phyloP scores from a whole-genome alignment of 2,888 invertebrate genomes.

The Dione vanillae region DNA sequence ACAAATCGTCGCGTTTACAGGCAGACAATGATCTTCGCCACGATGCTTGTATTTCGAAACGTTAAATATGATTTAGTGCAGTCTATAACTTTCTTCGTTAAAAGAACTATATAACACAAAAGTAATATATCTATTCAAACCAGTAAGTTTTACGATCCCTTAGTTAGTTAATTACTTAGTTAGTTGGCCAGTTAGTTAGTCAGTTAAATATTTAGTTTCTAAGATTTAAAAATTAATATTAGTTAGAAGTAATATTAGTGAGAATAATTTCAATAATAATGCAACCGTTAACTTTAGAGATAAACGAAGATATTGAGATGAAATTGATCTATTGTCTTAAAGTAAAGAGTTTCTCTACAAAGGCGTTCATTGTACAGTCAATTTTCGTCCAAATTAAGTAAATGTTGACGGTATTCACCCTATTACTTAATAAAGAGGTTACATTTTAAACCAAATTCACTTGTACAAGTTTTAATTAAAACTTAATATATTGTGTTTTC shows the following conservation, averaged over 20 bases:
- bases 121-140: no score
- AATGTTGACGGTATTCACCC: constrained; percentile 36
- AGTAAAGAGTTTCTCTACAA: constrained; percentile 21
- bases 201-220: no score
- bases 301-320: constrained; percentile 13
- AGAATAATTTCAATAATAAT: not conserved
- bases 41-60: no score
- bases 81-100: no score
- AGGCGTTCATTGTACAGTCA: constrained; percentile 8
- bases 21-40: no score
- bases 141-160: no score
- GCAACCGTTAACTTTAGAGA: not conserved
- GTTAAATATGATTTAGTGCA: no score
- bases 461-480: constrained; percentile 13
- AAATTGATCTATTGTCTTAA: constrained; percentile 22
- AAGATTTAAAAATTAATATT: no score
- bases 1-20: no score
- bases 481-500: not conserved
- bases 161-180: no score
- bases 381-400: constrained; percentile 38
- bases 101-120: no score
- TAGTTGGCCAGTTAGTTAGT: no score
- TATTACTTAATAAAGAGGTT: constrained; percentile 29
- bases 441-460: constrained; percentile 19
- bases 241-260: not conserved